These are phyloP conservation scores for Solea senegalensis DNA, from an alignment of 2,113 vertebrate genomes.

Conservation along the genomic window DNA sequence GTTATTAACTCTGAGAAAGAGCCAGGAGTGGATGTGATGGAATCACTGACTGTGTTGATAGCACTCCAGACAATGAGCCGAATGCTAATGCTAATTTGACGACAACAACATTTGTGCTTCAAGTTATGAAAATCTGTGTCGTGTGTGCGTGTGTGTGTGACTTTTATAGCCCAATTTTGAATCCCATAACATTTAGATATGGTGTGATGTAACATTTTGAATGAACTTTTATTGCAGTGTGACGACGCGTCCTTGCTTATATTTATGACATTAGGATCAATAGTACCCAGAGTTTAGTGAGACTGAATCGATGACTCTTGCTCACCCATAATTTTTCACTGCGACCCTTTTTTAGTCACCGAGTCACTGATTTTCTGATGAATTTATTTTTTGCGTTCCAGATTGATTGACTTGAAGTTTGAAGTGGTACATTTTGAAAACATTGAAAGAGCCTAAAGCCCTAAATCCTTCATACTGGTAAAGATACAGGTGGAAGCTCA, in stretches of 20 bases:
- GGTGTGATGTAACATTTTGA: background rate
- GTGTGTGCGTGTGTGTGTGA: background rate
- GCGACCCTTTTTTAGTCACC: background rate
- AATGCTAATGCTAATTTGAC: background rate
- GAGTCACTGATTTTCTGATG: background rate
- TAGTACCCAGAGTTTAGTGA: background rate
- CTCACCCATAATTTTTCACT: background rate
- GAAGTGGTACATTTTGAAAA: background rate
- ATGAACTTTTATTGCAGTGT: background rate
- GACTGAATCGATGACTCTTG: background rate
- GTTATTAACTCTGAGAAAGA: slow-evolving; percentile 6
- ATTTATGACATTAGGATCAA: background rate
- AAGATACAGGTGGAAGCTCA: background rate
- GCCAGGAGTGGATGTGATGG: background rate
- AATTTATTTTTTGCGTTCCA: background rate
- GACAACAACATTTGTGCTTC: background rate
- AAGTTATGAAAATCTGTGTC: background rate
- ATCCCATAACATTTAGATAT: background rate
- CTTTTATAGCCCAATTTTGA: background rate
- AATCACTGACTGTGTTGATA: background rate
- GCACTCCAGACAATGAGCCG: background rate
- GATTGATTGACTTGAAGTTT: background rate
- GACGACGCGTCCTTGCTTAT: background rate
- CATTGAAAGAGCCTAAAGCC: background rate
- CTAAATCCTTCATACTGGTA: background rate